These are phyloP conservation scores for Scartelaos histophorus DNA, from an alignment of 2,113 vertebrate species.

Conservation along the genomic window DNA sequence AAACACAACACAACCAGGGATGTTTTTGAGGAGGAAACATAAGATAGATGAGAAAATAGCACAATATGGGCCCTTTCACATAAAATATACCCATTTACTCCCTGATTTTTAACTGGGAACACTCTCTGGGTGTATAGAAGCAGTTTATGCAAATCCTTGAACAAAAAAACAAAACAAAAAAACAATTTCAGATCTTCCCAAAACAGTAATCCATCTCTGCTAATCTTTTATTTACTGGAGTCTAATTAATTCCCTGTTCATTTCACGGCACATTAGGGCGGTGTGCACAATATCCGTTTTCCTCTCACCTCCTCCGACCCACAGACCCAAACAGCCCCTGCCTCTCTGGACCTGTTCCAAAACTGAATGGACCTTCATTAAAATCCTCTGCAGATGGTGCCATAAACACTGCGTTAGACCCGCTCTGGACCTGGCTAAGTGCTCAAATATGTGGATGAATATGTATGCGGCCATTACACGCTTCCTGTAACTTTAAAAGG, in stretches of 20 bases:
- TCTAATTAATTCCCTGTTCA: slow-evolving; percentile 59
- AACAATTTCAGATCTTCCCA: slow-evolving; percentile 19
- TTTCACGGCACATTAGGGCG: slow-evolving; percentile 49
- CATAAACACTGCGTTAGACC: background rate
- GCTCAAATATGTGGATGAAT: slow-evolving; percentile 14
- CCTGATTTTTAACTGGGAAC: background rate
- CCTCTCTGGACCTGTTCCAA: slow-evolving; percentile 42
- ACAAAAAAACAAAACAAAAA: background rate
- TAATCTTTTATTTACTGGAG: slow-evolving; percentile 50
- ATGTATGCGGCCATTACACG: slow-evolving; percentile 2
- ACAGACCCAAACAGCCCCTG: slow-evolving; percentile 28
- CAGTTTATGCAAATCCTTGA: slow-evolving; percentile 30
- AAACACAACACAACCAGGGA: too few relatives aligned
- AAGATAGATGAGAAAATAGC: too few relatives aligned
- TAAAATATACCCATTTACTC: background rate
- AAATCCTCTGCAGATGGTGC: slow-evolving; percentile 20
- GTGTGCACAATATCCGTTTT: slow-evolving; percentile 38
- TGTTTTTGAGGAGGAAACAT: too few relatives aligned
- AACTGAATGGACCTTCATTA: slow-evolving; percentile 33
- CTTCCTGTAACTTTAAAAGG: slow-evolving; percentile 3
- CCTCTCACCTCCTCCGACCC: slow-evolving; percentile 53
- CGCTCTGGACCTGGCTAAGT: slow-evolving; percentile 10
- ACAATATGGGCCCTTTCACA: too few relatives aligned
- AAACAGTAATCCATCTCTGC: slow-evolving; percentile 45
- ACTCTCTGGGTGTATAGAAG: slow-evolving; percentile 1